phyloP scores from a whole-genome alignment of 2,888 invertebrate genomes.

The Himalopsyche kuldschensis region DNA sequence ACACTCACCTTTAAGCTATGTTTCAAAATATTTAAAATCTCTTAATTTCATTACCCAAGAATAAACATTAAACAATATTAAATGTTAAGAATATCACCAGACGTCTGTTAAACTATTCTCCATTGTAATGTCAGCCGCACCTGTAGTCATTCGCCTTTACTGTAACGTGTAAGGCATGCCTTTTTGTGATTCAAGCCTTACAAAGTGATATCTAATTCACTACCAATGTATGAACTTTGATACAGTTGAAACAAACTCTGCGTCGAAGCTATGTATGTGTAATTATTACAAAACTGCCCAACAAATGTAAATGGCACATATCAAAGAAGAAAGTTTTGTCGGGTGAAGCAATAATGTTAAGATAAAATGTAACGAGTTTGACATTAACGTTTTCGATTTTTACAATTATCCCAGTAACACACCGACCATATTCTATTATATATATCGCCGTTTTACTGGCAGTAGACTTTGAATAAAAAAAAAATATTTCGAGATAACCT shows the following conservation, averaged over 20 bases:
- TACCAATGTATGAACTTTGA: not conserved
- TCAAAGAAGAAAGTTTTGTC: not conserved
- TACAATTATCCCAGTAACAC: too few relatives aligned
- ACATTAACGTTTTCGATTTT: not conserved
- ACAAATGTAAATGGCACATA: not conserved
- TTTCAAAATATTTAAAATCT: too few relatives aligned
- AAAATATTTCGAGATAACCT: too few relatives aligned
- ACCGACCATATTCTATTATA: too few relatives aligned
- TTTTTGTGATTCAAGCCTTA: constrained; percentile 19
- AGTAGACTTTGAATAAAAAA: too few relatives aligned
- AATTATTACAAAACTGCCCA: not conserved
- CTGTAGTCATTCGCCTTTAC: constrained; percentile 20
- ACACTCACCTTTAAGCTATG: too few relatives aligned
- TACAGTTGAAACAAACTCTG: not conserved
- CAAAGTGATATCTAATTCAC: not conserved
- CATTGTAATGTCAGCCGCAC: constrained; percentile 21
- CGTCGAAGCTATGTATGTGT: not conserved
- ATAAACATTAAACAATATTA: not conserved
- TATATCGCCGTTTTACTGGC: too few relatives aligned
- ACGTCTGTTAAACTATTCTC: not conserved
- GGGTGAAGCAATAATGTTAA: not conserved
- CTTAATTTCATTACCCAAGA: too few relatives aligned
- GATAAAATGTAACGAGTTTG: not conserved
- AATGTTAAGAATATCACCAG: not conserved
- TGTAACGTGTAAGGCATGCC: constrained; percentile 7